A percentile compares a stretch with the other conserved stretches of the same genome.
phyloP scores from a whole-genome alignment of 2,888 invertebrate genomes.

The Oxytorus armatus region DNA sequence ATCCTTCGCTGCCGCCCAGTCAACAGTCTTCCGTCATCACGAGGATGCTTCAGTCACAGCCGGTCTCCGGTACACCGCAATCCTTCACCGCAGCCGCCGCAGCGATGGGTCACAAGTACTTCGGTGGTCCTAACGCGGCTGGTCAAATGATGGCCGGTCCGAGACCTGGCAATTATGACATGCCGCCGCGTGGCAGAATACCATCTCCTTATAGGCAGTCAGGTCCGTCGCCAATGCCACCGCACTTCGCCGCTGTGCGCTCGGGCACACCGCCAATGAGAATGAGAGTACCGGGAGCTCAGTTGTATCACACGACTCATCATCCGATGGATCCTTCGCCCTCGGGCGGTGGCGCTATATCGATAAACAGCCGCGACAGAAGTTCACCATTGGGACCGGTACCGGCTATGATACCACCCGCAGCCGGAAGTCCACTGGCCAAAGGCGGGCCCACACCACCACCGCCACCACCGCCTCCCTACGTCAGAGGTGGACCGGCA shows the following conservation, averaged over 20 bases:
- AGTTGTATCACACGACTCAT: conserved; percentile 84
- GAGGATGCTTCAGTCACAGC: conserved; percentile 87
- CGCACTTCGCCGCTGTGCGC: conserved; percentile 80
- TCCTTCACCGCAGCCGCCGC: conserved; percentile 83
- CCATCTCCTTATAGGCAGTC: conserved; percentile 82
- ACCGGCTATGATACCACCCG: conserved; percentile 82
- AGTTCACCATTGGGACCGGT: conserved; percentile 76
- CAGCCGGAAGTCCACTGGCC: conserved; percentile 82
- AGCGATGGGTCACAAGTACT: conserved; percentile 84
- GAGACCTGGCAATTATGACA: conserved; percentile 78
- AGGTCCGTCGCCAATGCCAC: conserved; percentile 74
- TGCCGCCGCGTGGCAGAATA: conserved; percentile 81
- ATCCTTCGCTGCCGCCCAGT: conserved; percentile 83
- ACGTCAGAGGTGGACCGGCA: conserved; percentile 81
- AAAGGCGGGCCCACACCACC: conserved; percentile 82
- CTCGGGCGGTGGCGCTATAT: conserved; percentile 86
- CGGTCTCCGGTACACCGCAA: conserved; percentile 80
- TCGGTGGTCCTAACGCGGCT: conserved; percentile 78
- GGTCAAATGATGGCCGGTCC: conserved; percentile 80
- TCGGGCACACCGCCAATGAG: conserved; percentile 82
- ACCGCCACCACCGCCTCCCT: conserved; percentile 81
- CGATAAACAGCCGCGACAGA: conserved; percentile 81
- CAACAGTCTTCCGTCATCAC: conserved; percentile 87
- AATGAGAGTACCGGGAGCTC: conserved; percentile 80
- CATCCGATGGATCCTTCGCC: conserved; percentile 86